Conservation (phyloP, 1,140 invertebrate genomes). For the Amphibalanus amphitrite region DNA sequence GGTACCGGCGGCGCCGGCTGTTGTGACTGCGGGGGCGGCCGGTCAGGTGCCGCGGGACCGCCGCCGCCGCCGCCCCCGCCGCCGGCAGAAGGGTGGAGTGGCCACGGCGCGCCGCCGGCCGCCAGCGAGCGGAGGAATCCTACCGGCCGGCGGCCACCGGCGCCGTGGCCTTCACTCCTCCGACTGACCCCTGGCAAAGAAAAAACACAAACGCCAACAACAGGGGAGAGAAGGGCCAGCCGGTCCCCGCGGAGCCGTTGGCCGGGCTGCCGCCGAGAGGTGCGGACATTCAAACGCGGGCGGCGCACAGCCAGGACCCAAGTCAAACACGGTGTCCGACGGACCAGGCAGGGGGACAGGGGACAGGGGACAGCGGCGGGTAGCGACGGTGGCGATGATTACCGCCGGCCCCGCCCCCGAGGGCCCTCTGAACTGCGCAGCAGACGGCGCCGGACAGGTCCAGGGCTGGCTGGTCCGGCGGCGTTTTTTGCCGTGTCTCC, state of each 20-base stretch:
- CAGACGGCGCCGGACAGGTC: not conserved
- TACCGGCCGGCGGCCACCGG: not conserved
- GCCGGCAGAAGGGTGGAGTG: not conserved
- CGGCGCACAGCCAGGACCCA: not conserved
- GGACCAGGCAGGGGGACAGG: too few relatives aligned
- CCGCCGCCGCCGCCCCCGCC: too few relatives aligned
- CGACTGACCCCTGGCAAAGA: not conserved
- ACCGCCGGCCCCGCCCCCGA: too few relatives aligned
- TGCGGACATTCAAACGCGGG: not conserved
- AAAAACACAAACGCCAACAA: not conserved
- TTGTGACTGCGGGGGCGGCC: too few relatives aligned
- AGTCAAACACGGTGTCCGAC: not conserved
- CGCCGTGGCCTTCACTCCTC: not conserved
- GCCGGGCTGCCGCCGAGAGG: too few relatives aligned
- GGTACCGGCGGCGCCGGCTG: too few relatives aligned
- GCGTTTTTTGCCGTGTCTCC: not conserved
- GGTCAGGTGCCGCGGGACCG: too few relatives aligned
- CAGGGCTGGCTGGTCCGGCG: not conserved
- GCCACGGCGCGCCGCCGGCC: not conserved
- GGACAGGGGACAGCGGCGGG: too few relatives aligned
- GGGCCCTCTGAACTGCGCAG: too few relatives aligned
- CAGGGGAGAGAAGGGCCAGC: not conserved
- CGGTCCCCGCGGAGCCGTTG: not conserved
- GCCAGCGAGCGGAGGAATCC: not conserved
- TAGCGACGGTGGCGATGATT: too few relatives aligned